Evolutionary conservation across 2,113 vertebrate species (phyloP).

Genomic region (Halichoerus grypus): DNA sequence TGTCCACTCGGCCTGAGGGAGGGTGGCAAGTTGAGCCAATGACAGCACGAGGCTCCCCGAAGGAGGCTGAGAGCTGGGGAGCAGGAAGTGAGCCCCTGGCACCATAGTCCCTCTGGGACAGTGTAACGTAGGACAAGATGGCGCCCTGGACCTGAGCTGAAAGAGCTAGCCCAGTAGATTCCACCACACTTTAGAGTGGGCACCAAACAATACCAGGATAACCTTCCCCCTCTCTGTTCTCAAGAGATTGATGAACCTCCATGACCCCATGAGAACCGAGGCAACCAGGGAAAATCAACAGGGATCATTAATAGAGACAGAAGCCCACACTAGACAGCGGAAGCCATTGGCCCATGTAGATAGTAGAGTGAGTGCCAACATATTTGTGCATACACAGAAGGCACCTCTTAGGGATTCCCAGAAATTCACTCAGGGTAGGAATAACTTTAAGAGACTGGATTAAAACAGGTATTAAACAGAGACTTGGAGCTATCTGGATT

Average conservation of each 20-base stretch:
- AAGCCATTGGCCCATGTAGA: neutral
- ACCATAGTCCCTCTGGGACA: neutral
- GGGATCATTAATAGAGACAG: neutral
- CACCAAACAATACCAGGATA: neutral
- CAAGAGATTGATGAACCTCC: neutral
- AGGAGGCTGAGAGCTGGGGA: too few relatives aligned
- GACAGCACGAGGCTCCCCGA: neutral
- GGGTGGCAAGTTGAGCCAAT: neutral
- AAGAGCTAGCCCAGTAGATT: neutral
- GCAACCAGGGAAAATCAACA: neutral
- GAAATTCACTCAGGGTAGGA: neutral
- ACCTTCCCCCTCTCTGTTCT: neutral
- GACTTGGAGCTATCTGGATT: neutral
- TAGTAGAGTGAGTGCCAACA: neutral
- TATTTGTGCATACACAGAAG: neutral
- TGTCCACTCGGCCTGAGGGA: neutral
- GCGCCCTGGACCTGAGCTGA: neutral
- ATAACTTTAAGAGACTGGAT: neutral
- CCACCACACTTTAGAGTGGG: neutral
- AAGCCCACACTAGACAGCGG: neutral
- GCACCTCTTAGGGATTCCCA: neutral
- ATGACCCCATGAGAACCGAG: neutral
- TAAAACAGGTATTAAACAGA: neutral
- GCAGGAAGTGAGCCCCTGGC: too few relatives aligned
- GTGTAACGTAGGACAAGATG: neutral